Conservation (phyloP, 2,797 vertebrate genomes). For the Danio albolineatus region DNA sequence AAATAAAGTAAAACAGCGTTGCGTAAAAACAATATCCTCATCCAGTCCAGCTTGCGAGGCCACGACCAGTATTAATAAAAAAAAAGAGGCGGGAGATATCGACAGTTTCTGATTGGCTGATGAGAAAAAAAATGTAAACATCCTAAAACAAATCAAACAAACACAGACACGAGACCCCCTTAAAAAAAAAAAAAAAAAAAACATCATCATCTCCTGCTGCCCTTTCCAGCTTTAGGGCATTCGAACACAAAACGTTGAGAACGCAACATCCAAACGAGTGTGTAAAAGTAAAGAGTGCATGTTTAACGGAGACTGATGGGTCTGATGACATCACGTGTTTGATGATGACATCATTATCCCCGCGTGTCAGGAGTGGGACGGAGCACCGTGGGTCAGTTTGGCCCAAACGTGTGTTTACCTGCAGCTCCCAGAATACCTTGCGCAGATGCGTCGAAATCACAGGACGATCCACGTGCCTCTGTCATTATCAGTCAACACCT, state of each 20-base stretch:
- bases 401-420: not conserved
- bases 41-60: constrained; percentile 27
- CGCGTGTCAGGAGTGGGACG: not conserved
- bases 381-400: not conserved
- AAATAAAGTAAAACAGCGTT: constrained; percentile 36
- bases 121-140: constrained; percentile 1
- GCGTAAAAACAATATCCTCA: constrained; percentile 42
- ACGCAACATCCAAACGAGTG: not conserved
- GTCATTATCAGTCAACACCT: constrained; percentile 90
- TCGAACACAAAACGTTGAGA: constrained; percentile 1
- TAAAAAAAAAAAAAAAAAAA: not conserved
- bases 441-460: constrained; percentile 66
- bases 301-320: not conserved
- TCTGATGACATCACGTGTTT: not conserved
- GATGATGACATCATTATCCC: too few species aligned
- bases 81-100: not conserved
- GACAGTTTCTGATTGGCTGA: constrained; percentile 31
- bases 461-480: constrained; percentile 93
- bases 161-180: not conserved
- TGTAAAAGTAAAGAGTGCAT: not conserved
- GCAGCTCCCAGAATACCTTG: not conserved
- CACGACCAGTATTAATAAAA: not conserved
- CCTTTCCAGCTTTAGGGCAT: not conserved
- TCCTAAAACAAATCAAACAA: not conserved
- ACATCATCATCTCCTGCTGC: not conserved